phyloP scores from a whole-genome alignment of 2,113 vertebrate species.

The Salvelinus namaycush region DNA sequence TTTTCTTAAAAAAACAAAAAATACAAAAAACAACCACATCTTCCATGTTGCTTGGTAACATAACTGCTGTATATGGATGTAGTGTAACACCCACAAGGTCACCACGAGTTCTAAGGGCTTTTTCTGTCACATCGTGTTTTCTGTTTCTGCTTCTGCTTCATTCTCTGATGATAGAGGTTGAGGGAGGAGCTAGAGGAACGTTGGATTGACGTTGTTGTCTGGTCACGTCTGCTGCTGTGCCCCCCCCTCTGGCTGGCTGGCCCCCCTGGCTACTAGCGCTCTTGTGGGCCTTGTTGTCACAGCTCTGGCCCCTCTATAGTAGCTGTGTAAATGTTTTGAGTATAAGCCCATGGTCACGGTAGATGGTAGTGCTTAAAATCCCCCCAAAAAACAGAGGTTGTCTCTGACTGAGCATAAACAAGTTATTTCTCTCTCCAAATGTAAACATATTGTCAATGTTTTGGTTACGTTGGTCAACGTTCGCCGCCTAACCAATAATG shows the following conservation, averaged over 20 bases:
- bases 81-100: constrained; percentile 79
- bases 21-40: constrained; percentile 65
- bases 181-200: constrained; percentile 59
- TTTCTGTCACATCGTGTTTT: constrained; percentile 71
- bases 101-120: constrained; percentile 64
- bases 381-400: constrained; percentile 34
- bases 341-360: constrained; percentile 88
- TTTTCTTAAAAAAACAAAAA: constrained; percentile 32
- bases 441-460: constrained; percentile 8
- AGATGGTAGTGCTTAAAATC: not conserved
- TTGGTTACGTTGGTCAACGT: not conserved
- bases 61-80: constrained; percentile 79
- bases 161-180: constrained; percentile 76
- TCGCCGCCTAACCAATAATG: constrained; percentile 8
- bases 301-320: constrained; percentile 51
- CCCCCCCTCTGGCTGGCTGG: constrained; percentile 43
- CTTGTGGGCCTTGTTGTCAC: constrained; percentile 60
- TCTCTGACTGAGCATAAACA: constrained; percentile 18
- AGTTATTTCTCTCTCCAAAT: constrained; percentile 8
- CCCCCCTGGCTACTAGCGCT: constrained; percentile 46
- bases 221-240: constrained; percentile 78
- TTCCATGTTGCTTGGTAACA: constrained; percentile 85
- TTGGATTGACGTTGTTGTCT: constrained; percentile 68
- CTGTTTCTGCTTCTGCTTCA: constrained; percentile 72
- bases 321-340: constrained; percentile 94